Conservation (phyloP, 2,888 invertebrate species). For the Melanargia galathea region DNA sequence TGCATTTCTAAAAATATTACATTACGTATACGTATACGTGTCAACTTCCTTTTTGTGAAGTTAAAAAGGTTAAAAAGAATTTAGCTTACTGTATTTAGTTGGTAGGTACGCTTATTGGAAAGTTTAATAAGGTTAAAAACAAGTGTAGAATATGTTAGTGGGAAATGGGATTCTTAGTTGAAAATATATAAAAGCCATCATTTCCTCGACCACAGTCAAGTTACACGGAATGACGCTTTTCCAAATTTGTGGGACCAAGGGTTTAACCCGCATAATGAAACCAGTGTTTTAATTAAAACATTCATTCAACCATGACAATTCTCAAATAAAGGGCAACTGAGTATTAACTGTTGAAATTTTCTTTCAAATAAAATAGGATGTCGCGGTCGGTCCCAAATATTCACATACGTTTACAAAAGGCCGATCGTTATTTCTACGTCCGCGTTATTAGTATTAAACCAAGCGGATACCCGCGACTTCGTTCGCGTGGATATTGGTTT, state of each 20-base stretch:
- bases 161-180: not conserved
- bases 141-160: too few relatives aligned
- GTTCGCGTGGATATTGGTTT: too few relatives aligned
- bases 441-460: slow-evolving; percentile 19
- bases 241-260: slow-evolving; percentile 25
- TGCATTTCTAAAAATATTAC: too few relatives aligned
- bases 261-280: slow-evolving; percentile 32
- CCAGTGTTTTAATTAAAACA: slow-evolving; percentile 39
- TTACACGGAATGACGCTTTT: slow-evolving; percentile 30
- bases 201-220: slow-evolving; percentile 25
- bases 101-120: too few relatives aligned
- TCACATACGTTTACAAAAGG: slow-evolving; percentile 29
- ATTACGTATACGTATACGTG: too few relatives aligned
- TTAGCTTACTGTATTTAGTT: too few relatives aligned
- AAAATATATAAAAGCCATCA: slow-evolving; percentile 22
- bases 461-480: too few relatives aligned
- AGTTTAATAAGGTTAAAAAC: not conserved
- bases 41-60: too few relatives aligned
- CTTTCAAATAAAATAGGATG: slow-evolving; percentile 36
- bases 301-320: slow-evolving; percentile 33
- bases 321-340: slow-evolving; percentile 27
- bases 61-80: too few relatives aligned
- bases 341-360: slow-evolving; percentile 33
- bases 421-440: slow-evolving; percentile 28
- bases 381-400: slow-evolving; percentile 19